Conservation (phyloP, 2,888 invertebrate genomes). For the Digitonthophagus gazella region DNA sequence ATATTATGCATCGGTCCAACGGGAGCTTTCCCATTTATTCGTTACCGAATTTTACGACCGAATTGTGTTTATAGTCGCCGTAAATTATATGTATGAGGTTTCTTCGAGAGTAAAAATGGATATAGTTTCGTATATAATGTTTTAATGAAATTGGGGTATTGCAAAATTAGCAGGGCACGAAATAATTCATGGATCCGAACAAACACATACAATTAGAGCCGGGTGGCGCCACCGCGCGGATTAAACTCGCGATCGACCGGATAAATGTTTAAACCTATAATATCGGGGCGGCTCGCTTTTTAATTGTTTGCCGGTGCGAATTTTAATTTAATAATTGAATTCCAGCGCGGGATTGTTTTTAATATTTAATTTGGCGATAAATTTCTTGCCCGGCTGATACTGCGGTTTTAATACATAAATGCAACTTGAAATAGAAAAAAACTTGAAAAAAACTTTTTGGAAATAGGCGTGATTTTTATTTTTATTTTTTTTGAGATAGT, state of each 20-base stretch:
- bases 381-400: no score
- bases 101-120: background rate
- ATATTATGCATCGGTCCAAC: background rate
- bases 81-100: background rate
- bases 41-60: no score
- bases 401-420: no score
- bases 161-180: background rate
- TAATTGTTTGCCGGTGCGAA: background rate
- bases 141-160: background rate
- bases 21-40: no score
- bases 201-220: background rate
- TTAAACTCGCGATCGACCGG: background rate
- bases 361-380: background rate
- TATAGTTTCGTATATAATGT: background rate
- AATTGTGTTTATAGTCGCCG: no score
- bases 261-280: background rate
- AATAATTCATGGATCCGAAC: background rate
- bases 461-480: no score
- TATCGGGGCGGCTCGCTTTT: background rate
- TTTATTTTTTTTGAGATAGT: no score
- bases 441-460: background rate
- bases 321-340: background rate
- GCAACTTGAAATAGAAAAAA: no score
- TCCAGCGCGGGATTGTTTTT: background rate
- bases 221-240: background rate